phyloP scores from a whole-genome alignment of 53 echinoderm and acorn worm species.

The Henricia sp. region DNA sequence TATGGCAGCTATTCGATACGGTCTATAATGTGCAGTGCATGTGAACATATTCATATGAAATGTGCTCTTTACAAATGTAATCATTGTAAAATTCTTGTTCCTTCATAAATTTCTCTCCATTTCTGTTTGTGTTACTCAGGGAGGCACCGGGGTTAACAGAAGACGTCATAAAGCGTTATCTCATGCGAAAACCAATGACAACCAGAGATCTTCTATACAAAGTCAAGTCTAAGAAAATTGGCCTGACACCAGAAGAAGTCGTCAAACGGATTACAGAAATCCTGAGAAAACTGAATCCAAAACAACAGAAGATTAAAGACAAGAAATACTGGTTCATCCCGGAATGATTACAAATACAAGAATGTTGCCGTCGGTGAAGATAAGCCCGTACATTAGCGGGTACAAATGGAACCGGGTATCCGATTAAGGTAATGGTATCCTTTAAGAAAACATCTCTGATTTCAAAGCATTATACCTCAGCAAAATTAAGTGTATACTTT shows the following conservation, averaged over 20 bases:
- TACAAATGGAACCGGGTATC: no score
- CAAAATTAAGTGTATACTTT: no score
- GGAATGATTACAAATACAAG: slow-evolving; percentile 30
- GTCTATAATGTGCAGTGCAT: no score
- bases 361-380: no score
- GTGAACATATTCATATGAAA: no score
- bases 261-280: slow-evolving; percentile 87
- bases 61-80: neutral
- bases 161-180: slow-evolving; percentile 85
- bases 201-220: slow-evolving; percentile 95
- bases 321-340: slow-evolving; percentile 92
- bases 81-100: neutral
- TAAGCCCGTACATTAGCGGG: no score
- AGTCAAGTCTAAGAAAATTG: slow-evolving; percentile 90
- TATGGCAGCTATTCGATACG: no score
- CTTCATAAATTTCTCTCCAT: neutral
- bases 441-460: no score
- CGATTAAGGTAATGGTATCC: no score
- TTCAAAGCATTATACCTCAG: no score
- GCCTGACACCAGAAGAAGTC: slow-evolving; percentile 75
- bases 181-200: slow-evolving; percentile 96
- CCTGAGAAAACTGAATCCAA: slow-evolving; percentile 78
- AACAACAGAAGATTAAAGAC: slow-evolving; percentile 83
- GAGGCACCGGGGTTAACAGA: slow-evolving; percentile 83
- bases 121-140: slow-evolving; percentile 36